phyloP scores from a whole-genome alignment of 2,797 vertebrate species.

The Clarias platycephalus region DNA sequence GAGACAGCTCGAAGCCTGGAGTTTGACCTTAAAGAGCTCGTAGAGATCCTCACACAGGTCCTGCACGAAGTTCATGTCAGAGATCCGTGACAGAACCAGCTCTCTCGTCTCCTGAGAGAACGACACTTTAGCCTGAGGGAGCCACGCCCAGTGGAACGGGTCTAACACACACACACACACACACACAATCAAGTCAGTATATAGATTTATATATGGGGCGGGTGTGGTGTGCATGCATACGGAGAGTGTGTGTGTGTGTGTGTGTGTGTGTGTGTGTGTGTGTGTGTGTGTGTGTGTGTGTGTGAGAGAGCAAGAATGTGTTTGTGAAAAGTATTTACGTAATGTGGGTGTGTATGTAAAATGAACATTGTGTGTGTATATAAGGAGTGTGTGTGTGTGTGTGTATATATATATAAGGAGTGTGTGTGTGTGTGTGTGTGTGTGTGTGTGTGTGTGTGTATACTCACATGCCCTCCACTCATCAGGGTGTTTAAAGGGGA shows the following conservation, averaged over 20 bases:
- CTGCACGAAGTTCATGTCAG: slow-evolving; percentile 98
- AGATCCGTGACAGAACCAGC: slow-evolving; percentile 87
- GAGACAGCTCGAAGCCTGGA: too few species aligned
- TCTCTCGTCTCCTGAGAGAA: slow-evolving; percentile 95
- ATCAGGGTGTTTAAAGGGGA: slow-evolving; percentile 98
- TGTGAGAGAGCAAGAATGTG: too few species aligned
- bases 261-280: background rate
- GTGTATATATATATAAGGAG: too few species aligned
- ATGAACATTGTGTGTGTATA: too few species aligned
- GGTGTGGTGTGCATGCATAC: background rate
- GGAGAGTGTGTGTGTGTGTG: too few species aligned
- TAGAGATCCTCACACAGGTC: slow-evolving; percentile 97
- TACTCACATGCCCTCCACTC: slow-evolving; percentile 96
- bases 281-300: background rate
- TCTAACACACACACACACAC: slow-evolving; percentile 69
- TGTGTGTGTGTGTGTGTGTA: background rate
- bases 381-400: background rate
- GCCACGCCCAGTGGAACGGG: slow-evolving; percentile 98
- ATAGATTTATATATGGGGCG: too few species aligned
- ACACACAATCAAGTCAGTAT: background rate
- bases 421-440: background rate
- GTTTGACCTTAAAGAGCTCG: slow-evolving; percentile 89
- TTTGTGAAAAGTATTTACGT: too few species aligned
- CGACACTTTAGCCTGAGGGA: slow-evolving; percentile 92
- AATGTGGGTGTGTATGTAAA: too few species aligned